Evolutionary conservation across 92 coral and sea anemone genomes (phyloP), one percentile per base, ranked within the genome.

Genomic region (Pocillopora grandis): DNA sequence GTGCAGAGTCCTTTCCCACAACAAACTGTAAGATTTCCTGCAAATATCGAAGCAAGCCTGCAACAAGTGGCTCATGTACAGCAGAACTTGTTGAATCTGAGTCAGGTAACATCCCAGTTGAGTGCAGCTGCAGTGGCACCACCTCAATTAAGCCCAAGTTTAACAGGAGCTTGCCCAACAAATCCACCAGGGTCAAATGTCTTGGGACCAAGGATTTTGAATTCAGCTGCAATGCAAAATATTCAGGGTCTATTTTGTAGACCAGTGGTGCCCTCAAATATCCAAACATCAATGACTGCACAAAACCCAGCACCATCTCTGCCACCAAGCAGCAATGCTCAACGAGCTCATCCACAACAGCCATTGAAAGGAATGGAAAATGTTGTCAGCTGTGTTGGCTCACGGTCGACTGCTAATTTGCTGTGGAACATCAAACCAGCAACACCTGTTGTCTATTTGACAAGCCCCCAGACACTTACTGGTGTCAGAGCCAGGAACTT

Each of bases 361-460:
- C 98, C 98, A 0, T 75, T 94, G 52, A 94, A 94, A 78, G 94
- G 95, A 78, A 94, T 94, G 98, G 95, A 94, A 72, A 93, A 94
- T 75, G 92, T 94, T 5, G 89, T 94, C 19, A 94, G 98, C 16
- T 92, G 89, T 52, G 98, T 94, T 82, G 98, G 98, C 20, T 65
- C 93, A 6, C 90, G 83, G 37, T 76, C 89, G 20, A 84, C 95
- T 15, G 86, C 88, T 19, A 78, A 86, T 15, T 67, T 89, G 79
- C 83, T 83, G 49, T 90, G 95, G 93, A 89, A 87, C 63, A 78
- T 90, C 55, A 88, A 93, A 83, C 83, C 92, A 72, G 66, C 91
- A 67, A 62, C 90, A 18, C 98, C 98, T 15, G 93, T 94, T 66
- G 98, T 94, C 31, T 94, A 92, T 76, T 86, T 94, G 33, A 94